A percentile compares a stretch with the other conserved stretches of the same genome.
phyloP scores from a whole-genome alignment of 2,797 vertebrate species.

The Mormyrops attenuatus region DNA sequence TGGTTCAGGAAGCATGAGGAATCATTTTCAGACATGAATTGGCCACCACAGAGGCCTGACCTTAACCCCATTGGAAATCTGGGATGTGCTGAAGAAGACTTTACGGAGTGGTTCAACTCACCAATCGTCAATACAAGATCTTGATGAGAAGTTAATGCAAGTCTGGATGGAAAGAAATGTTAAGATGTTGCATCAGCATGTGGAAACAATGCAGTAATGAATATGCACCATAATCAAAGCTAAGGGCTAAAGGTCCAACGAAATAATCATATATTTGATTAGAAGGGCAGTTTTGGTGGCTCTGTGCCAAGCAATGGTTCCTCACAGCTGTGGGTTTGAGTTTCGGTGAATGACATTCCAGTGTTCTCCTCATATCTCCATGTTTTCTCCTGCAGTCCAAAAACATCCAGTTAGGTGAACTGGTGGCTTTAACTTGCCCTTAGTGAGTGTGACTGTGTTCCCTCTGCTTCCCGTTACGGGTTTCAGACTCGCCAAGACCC shows the following conservation, averaged over 20 bases:
- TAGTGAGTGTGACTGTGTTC: background rate
- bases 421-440: background rate
- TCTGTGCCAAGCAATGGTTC: background rate
- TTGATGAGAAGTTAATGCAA: background rate
- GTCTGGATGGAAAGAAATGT: background rate
- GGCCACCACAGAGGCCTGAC: background rate
- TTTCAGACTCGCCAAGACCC: background rate
- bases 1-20: background rate
- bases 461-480: background rate
- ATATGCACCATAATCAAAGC: background rate
- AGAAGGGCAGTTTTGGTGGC: background rate
- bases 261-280: background rate
- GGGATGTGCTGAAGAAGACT: background rate
- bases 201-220: background rate
- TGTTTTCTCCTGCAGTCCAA: background rate
- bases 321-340: background rate
- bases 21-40: background rate
- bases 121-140: background rate
- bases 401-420: background rate
- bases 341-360: background rate
- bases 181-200: background rate
- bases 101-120: background rate
- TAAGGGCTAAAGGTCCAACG: background rate
- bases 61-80: background rate
- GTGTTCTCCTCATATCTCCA: background rate